Conservation (phyloP, 1,140 invertebrate species). For the Bombus huntii region DNA sequence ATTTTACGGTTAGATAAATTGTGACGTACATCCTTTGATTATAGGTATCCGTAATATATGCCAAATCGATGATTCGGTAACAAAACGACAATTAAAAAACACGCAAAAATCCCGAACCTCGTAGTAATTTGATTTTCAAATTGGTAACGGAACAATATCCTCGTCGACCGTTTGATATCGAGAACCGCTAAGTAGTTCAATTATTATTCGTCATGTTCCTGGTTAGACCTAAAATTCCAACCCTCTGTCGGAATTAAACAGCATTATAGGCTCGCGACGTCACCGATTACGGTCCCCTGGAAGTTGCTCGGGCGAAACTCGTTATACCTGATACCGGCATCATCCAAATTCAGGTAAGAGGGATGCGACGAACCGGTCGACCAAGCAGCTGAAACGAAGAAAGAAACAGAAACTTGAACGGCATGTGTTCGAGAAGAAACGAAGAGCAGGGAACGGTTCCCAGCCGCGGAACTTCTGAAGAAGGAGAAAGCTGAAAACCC, state of each 20-base stretch:
- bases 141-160: background rate
- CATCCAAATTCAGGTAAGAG: slow-evolving; percentile 15
- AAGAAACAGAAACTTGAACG: slow-evolving; percentile 16
- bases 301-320: slow-evolving; percentile 29
- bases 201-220: background rate
- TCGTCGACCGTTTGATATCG: background rate
- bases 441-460: background rate
- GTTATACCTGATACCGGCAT: slow-evolving; percentile 44
- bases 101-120: background rate
- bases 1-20: background rate
- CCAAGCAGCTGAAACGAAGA: background rate
- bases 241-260: slow-evolving; percentile 4
- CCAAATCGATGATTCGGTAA: background rate
- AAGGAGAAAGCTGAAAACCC: background rate
- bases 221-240: background rate
- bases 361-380: slow-evolving; percentile 11
- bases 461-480: background rate
- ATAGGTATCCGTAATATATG: too few species aligned
- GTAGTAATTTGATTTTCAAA: background rate
- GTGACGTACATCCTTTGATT: too few species aligned
- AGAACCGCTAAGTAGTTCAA: background rate
- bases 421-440: slow-evolving; percentile 9
- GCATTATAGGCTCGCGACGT: background rate
- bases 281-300: slow-evolving; percentile 9
- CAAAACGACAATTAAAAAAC: background rate